Evolutionary conservation across 2,888 invertebrate species (phyloP), one percentile per base, ranked within the genome.

Genomic region (Pteria penguin): DNA sequence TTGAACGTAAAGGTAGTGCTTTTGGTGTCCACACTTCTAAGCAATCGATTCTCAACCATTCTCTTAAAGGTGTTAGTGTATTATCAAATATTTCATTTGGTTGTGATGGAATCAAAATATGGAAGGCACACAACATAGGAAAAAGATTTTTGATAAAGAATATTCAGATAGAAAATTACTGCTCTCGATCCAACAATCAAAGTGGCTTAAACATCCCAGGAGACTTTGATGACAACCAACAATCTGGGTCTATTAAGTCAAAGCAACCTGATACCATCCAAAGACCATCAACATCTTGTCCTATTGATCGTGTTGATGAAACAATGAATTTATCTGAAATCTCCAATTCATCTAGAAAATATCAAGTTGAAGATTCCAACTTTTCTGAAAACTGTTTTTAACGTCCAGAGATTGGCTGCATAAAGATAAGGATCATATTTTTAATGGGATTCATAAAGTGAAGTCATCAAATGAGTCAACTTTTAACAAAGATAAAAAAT

Each of bases 31-130:
- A 36, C 18, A 55, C 68, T 31, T 14, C 22, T n/a, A 57, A 55
- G 26, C 60, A 69, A 32, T 11, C 33, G 11, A 27, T 54, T 27
- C 14, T 22, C 33, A 60, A n/a, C 18, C 32, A 32, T 22, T 45
- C 36, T 24, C 22, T 18, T 57, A 31, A 29, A 33, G 58, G 60
- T 18, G 27, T 69, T 14, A 45, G 45, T 26, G n/a, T 14, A 29
- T 26, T 69, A 29, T 58, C 58, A 58, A 69, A 69, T 55, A 26
- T 69, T 24, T 18, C n/a, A 36, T 69, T 29, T 14, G 18, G n/a
- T 24, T 14, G 11, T 36, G 27, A 60, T 36, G 36, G 69, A 18
- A 55, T 58, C 22, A 57, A n/a, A 33, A 26, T 45, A 1, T 69
- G 58, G 58, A 58, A 45, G 33, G 24, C 29, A 1, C 36, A 58